phyloP scores from a whole-genome alignment of 2,797 vertebrate genomes.

The Microhierax caerulescens region DNA sequence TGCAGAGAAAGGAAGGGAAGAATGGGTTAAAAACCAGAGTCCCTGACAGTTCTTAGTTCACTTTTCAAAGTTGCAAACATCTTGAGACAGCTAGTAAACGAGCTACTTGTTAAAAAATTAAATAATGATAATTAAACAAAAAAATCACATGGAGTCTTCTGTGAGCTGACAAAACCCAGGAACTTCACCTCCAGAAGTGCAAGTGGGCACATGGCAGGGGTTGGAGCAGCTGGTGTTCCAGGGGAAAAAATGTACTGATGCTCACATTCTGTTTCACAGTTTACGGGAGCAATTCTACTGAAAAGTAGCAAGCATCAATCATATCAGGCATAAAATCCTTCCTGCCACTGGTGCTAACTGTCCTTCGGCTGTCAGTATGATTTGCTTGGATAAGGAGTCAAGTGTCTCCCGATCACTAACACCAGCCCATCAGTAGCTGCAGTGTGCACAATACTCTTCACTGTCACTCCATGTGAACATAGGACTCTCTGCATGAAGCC shows the following conservation, averaged over 20 bases:
- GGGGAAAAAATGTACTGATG: background rate
- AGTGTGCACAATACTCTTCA: background rate
- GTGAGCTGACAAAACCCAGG: background rate
- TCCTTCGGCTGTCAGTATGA: background rate
- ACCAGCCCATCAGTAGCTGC: background rate
- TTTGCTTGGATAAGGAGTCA: background rate
- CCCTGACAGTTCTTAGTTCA: background rate
- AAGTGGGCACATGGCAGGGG: background rate
- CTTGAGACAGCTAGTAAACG: background rate
- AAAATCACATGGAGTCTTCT: background rate
- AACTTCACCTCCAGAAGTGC: background rate
- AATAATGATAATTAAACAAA: background rate
- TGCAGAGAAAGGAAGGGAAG: background rate
- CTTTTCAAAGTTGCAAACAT: background rate
- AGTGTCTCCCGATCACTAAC: background rate
- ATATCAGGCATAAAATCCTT: background rate
- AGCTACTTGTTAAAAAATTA: background rate
- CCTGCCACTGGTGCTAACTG: background rate
- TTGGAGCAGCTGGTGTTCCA: background rate
- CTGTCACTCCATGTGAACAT: fast-evolving
- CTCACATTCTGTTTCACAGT: background rate
- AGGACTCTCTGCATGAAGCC: background rate
- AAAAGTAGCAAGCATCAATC: background rate
- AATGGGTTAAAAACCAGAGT: background rate
- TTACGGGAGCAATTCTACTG: background rate